Base-by-base conservation (phyloP, 2,113 vertebrate genomes). In the Melozone crissalis region DNA sequence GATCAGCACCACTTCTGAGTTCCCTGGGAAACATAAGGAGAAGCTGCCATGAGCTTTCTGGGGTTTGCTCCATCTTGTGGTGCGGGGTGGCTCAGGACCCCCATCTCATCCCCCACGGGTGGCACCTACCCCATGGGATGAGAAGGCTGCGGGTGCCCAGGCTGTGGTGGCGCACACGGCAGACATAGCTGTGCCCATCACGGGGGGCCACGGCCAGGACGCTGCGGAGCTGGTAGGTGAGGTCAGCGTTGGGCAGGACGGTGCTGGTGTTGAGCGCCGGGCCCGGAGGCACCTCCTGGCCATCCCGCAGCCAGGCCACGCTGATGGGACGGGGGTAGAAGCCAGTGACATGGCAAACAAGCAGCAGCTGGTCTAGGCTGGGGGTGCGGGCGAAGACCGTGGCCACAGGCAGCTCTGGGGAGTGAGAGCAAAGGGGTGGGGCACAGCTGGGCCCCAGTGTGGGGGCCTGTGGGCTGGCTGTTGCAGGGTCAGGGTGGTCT, bases 181-280 rank as follows among this genome's bases (percentile, higher is more conserved):
- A 95, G 67, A 11, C 62, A 0, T 93, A 93, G 90, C 77, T 69
- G 81, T 89, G 86, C 54, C 76, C 76, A 0, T 92, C 93, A 3
- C 0, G 24, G 27, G 61, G 55, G 18, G 7, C 15, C 82, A 83
- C 72, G 0, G 83, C 83, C 73, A 95, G 68, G 67, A 71, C 0
- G 1, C 84, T 91, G 80, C 15, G 54, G 21, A 91, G 31, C 59
- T 95, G 94, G 88, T 93, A 90, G 55, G 93, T 94, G 76, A 94
- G 72, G 90, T 92, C 93, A 2, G 86, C 86, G 1, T 94, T 89
- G 79, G 91, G 91, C 84, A 95, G 75, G 71, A 76, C 27, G 69
- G 47, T 2, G 15, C 72, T 73, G 91, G 69, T 88, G 69, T 28
- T 84, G 47, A 93, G 84, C 0, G 1, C 31, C 0, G 69, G 74